Evolutionary conservation across 1,140 invertebrate genomes (phyloP), one percentile per base, ranked within the genome.

Genomic region (Leptinotarsa defecta): DNA sequence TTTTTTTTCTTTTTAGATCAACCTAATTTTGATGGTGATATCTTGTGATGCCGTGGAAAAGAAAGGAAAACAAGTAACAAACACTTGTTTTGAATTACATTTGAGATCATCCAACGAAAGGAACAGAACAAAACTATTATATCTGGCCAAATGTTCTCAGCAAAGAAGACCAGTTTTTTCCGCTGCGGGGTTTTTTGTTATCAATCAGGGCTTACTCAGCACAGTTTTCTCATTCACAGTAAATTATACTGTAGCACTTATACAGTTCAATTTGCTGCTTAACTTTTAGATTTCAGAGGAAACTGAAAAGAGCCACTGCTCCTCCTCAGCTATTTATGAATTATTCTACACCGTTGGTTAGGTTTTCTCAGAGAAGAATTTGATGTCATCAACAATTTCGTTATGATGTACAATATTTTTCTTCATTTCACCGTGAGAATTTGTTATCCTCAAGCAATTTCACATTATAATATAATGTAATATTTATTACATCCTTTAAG

Each of bases 211-310:
- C 6, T 68, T 19, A 22, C 24, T 68, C 24, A 34, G 24, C 27
- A 17, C 24, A 22, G 15, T 68, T 1, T 6, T 68, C 3, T 8
- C 24, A 24, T 22, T 5, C 3, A 22, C 17, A 17, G 24, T 68
- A 11, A 24, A 68, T 13, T 68, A 68, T 20, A 8, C 24, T 19
- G 24, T 68, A 17, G 24, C 24, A 68, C 19, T 24, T 34, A 17
- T 34, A 68, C 65, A 68, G 24, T 68, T 68, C 20, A 13, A 68
- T 62, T n/a, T 62, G 57, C 17, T 62, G 57, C 20, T 62, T 8
- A 2, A 34, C 34, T 5, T 34, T 34, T 34, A 34, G 34, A 34
- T 34, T 34, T 8, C 6, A 2, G 6, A 34, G 6, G 6, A 34
- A 34, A 34, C 34, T 34, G 34, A 34, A 34, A 34, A 34, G 1